Percentiles rank a stretch among this genome's conserved stretches.
These are phyloP conservation scores for Pycnonotus jocosus DNA, from an alignment of 2,113 vertebrate genomes.

Conservation along the genomic window DNA sequence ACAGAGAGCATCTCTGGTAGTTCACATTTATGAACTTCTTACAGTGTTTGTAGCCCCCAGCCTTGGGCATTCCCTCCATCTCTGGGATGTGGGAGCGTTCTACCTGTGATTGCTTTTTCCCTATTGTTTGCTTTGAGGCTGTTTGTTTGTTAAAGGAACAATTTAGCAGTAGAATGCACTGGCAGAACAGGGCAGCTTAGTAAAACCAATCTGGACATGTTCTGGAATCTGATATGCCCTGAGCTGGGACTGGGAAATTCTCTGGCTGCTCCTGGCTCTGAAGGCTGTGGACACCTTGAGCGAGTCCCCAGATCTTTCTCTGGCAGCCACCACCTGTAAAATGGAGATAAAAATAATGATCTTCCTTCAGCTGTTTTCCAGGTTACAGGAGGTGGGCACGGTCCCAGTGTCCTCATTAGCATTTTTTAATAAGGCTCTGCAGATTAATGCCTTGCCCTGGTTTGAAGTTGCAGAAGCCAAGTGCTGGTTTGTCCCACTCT, in stretches of 20 bases:
- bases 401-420: background rate
- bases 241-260: background rate
- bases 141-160: background rate
- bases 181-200: background rate
- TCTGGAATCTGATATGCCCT: background rate
- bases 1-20: background rate
- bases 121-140: background rate
- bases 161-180: background rate
- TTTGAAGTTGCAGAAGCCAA: background rate
- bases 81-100: background rate
- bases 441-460: background rate
- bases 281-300: background rate
- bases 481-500: background rate
- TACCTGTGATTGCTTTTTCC: background rate
- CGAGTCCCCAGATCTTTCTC: background rate
- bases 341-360: background rate
- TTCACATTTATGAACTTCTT: background rate
- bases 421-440: background rate
- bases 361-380: background rate
- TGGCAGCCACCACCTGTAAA: background rate
- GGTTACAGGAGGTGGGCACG: background rate
- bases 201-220: background rate
- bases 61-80: background rate
- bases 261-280: rapidly evolving
- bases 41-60: background rate